Evolutionary conservation across 2,797 vertebrate species (phyloP).

Genomic region (Pipistrellus nathusii): DNA sequence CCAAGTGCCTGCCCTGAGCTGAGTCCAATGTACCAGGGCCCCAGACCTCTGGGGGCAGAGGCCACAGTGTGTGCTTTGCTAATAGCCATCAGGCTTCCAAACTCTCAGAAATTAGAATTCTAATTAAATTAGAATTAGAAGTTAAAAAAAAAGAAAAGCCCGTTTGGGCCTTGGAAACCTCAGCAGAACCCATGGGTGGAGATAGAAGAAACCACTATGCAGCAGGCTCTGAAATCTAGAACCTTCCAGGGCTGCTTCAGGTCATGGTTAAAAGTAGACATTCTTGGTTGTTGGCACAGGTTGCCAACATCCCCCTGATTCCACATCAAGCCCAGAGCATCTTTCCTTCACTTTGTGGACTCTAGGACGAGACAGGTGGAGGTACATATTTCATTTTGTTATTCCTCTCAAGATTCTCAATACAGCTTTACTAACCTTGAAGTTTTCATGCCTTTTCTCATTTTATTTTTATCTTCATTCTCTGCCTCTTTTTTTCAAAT

Average conservation of each 20-base stretch:
- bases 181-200: background rate
- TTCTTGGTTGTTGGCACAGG: background rate
- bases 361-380: background rate
- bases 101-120: conserved; percentile 59
- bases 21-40: background rate
- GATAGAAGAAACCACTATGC: background rate
- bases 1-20: background rate
- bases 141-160: background rate
- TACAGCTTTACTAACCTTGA: conserved; percentile 57
- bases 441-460: conserved; percentile 36
- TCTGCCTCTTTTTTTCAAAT: background rate
- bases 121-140: background rate
- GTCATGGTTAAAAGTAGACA: background rate
- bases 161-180: background rate
- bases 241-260: background rate
- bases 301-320: background rate
- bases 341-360: background rate
- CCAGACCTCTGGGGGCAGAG: background rate
- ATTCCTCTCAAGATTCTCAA: conserved; percentile 51
- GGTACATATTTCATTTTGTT: conserved; percentile 7
- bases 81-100: background rate
- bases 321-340: background rate
- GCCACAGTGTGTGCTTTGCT: conserved; percentile 13
- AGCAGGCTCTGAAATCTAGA: conserved; percentile 4
- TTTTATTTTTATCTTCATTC: conserved; percentile 61